These are phyloP conservation scores for Thelaira solivaga DNA, from an alignment of 2,888 invertebrate genomes.

Conservation along the genomic window DNA sequence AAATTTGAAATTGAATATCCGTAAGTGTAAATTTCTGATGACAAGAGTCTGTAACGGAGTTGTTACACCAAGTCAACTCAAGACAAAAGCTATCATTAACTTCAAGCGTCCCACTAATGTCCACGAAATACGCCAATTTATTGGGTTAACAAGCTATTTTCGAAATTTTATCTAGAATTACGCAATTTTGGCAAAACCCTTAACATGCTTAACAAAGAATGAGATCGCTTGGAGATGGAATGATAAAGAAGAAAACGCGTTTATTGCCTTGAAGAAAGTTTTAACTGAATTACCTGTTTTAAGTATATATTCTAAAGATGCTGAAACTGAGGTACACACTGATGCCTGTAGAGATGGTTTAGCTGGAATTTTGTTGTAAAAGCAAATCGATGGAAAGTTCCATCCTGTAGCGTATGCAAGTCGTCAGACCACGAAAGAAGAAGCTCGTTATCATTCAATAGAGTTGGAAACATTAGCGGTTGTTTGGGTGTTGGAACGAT, in stretches of 20 bases:
- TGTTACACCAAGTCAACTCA: background rate
- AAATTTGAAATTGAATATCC: constrained; percentile 5
- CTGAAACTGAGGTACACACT: constrained; percentile 33
- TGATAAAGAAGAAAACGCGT: constrained; percentile 2
- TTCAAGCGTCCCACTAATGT: background rate
- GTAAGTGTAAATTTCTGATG: constrained; percentile 12
- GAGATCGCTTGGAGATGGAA: background rate
- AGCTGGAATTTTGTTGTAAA: constrained; percentile 18
- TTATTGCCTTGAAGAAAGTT: background rate
- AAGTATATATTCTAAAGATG: background rate
- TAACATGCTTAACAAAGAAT: background rate
- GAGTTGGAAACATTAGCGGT: constrained; percentile 42
- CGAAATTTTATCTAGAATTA: background rate
- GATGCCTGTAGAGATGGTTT: constrained; percentile 37
- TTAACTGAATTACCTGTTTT: constrained; percentile 15
- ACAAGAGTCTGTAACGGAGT: background rate
- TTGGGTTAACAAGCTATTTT: constrained; percentile 3
- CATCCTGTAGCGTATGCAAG: constrained; percentile 33
- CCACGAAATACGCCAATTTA: background rate
- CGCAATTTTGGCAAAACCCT: constrained; percentile 11
- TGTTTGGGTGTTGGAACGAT: constrained; percentile 33
- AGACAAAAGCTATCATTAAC: background rate
- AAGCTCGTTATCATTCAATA: constrained; percentile 41
- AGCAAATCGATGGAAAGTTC: constrained; percentile 27
- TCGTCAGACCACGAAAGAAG: constrained; percentile 39